Conservation (phyloP, 1,140 invertebrate genomes). For the Platorchestia sp. region DNA sequence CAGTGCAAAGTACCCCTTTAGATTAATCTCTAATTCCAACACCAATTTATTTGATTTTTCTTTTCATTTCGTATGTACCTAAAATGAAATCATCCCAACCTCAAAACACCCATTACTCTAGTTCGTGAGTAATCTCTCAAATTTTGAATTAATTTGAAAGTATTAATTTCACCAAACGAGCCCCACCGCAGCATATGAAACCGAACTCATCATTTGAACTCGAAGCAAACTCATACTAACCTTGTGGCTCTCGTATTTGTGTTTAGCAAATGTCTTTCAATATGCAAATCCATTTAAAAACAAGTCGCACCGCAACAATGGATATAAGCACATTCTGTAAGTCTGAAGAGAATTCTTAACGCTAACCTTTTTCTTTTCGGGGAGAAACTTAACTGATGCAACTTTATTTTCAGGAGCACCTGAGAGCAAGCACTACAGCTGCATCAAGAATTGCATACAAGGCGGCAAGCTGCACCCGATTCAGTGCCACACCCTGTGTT, state of each 20-base stretch:
- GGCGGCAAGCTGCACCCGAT: conserved; percentile 63
- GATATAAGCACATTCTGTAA: not conserved
- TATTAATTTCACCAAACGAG: not conserved
- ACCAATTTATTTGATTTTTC: no score
- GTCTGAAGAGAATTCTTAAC: not conserved
- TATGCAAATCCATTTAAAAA: no score
- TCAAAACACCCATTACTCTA: not conserved
- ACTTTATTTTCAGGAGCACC: conserved; percentile 60
- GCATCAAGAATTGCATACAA: conserved; percentile 65
- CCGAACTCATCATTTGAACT: no score
- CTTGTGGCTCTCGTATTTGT: no score
- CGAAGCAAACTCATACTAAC: no score
- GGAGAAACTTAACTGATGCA: not conserved
- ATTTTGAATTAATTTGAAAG: not conserved
- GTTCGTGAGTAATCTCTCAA: not conserved
- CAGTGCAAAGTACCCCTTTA: not conserved
- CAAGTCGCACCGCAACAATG: no score
- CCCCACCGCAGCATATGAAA: not conserved
- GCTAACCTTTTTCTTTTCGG: not conserved
- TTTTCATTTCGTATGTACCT: not conserved
- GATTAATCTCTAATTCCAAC: not conserved
- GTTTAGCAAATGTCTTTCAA: no score
- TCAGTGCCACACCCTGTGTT: conserved; percentile 65
- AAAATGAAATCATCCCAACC: not conserved
- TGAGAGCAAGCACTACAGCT: conserved; percentile 64